Evolutionary conservation across 2,888 invertebrate species (phyloP), one percentile per base, ranked within the genome.

Genomic region (Dolichopus griseipennis): DNA sequence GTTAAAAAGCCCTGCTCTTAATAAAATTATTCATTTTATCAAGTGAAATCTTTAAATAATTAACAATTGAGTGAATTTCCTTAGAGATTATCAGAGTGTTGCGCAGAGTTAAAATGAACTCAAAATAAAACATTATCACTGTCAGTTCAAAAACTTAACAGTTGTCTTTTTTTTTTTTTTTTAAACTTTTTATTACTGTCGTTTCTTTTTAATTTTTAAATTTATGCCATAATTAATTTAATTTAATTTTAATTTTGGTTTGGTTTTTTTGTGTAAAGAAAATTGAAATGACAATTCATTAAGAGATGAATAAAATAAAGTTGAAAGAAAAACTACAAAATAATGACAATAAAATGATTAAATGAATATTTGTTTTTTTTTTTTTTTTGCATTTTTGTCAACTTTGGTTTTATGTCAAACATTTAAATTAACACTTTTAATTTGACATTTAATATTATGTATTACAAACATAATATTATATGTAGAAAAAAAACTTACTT

Each of bases 391-490:
- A 52, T 18, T 52, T 52, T 6, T 18, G 9, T 52, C 15, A 18
- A 18, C 52, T 15, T 52, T 12, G n/a, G 52, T 52, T 52, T 52
- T 52, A 52, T 52, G 52, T 52, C 52, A 52, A 52, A 52, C 52
- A 52, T 52, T 52, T 18, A 52, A 52, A 52, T 52, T 52, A 52
- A 52, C 52, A 52, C 52, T 52, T 52, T 52, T 52, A 18, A 52
- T 52, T 6, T 52, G 52, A 52, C 52, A 52, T 52, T 37, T 52
- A 52, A 52, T 52, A 15, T 9, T 2, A 52, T 52, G 9, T 52
- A 52, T 7, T 7, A 37, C 27, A 27, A n/a, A 27, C 27, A 27
- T n/a, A n/a, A n/a, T n/a, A n/a, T n/a, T n/a, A n/a, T n/a, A n/a
- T n/a, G n/a, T n/a, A n/a, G n/a, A n/a, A n/a, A n/a, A 27, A 2